These are phyloP conservation scores for Octodon degus DNA, from an alignment of 2,113 vertebrate species.

Conservation along the genomic window DNA sequence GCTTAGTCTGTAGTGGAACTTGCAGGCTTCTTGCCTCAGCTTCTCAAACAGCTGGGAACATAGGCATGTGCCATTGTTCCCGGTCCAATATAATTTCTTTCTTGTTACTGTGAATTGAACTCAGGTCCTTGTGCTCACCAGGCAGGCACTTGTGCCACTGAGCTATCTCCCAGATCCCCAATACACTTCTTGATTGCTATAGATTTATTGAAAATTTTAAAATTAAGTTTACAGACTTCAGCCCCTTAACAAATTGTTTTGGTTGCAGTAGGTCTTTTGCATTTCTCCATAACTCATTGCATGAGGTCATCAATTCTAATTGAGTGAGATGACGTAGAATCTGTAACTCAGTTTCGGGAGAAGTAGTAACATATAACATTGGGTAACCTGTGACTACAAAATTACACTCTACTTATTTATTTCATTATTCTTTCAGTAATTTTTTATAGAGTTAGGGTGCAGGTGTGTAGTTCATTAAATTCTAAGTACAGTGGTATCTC, in stretches of 20 bases:
- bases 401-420: not conserved
- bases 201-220: not conserved
- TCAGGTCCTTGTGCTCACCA: too few relatives aligned
- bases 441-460: not conserved
- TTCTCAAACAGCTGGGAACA: too few relatives aligned
- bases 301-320: not conserved
- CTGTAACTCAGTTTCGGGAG: not conserved
- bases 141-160: too few relatives aligned
- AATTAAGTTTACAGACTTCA: too few relatives aligned
- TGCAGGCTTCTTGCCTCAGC: too few relatives aligned
- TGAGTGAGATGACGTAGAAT: not conserved
- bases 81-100: too few relatives aligned
- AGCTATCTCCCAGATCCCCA: too few relatives aligned
- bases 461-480: not conserved
- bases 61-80: too few relatives aligned
- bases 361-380: not conserved
- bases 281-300: not conserved
- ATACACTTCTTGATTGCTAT: not conserved
- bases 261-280: not conserved
- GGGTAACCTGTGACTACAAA: not conserved
- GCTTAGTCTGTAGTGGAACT: too few relatives aligned
- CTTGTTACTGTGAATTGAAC: too few relatives aligned
- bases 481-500: not conserved
- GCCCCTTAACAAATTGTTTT: not conserved
- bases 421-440: not conserved